These are phyloP conservation scores for Ispidina picta DNA, from an alignment of 2,797 vertebrate species.

Conservation along the genomic window DNA sequence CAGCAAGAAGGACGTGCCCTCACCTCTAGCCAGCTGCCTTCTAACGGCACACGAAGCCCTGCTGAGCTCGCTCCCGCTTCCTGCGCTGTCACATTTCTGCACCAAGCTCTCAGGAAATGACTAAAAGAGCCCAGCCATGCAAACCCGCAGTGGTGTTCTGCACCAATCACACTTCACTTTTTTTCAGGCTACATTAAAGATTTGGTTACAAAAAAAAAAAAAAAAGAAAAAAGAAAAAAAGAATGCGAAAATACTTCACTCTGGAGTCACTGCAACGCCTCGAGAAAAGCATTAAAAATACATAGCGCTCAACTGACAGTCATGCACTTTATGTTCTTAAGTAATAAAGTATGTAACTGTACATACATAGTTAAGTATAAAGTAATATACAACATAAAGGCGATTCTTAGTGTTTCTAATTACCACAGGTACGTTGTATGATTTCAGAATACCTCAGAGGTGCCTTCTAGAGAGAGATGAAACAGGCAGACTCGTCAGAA, in stretches of 20 bases:
- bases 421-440: background rate
- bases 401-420: background rate
- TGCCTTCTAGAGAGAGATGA: slow-evolving; percentile 10
- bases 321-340: background rate
- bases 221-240: background rate
- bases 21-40: background rate
- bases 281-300: background rate
- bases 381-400: background rate
- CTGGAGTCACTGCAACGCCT: background rate
- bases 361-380: background rate
- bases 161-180: slow-evolving; percentile 64
- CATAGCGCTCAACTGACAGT: background rate
- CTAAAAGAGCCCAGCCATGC: slow-evolving; percentile 65
- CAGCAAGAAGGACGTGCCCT: slow-evolving; percentile 9
- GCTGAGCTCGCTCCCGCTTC: slow-evolving; percentile 56
- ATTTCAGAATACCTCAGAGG: background rate
- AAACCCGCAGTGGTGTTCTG: slow-evolving; percentile 67
- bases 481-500: background rate
- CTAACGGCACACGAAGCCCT: background rate
- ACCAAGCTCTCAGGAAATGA: slow-evolving; percentile 75
- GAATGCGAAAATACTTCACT: slow-evolving; percentile 45
- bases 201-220: background rate
- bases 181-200: slow-evolving; percentile 53
- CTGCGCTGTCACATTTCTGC: slow-evolving; percentile 56
- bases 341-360: background rate